Evolutionary conservation across 64 coral and sea anemone species (phyloP), one percentile per base, ranked within the genome.

Genomic region (Porites australiensis): DNA sequence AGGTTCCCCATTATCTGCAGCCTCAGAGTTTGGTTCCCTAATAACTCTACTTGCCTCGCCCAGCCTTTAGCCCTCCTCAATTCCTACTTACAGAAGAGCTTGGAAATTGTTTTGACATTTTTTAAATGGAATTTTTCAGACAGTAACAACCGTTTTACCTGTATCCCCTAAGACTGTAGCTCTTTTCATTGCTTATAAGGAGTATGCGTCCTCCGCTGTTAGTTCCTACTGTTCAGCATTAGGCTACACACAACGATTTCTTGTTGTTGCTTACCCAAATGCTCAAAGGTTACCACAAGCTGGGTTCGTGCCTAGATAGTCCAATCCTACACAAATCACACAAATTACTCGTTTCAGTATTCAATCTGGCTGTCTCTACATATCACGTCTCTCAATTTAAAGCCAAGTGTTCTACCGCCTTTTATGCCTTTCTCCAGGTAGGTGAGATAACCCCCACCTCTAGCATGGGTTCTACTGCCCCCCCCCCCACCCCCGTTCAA

Each of bases 371-470:
- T 47, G 4, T 47, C 20, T 44, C 75, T 14, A 13, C 8, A 3
- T 77, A 44, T 23, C 75, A 77, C 4, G 13, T 23, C 13, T 77
- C 8, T 54, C 75, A 77, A 77, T 88, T 88, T 76, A 57, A 70
- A 20, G 86, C 86, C 18, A 88, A 75, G 86, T 88, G 86, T 12
- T 18, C 57, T 5, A 19, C 58, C 13, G 86, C 86, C 19, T 88
- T 88, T 19, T 88, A 74, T 88, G 86, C 69, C 8, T 88, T 88
- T 45, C 58, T 88, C 9, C 86, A 50, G 16, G 70, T 88, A 22
- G 86, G 70, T 43, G 86, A 88, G 43, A 88, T 88, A 44, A 76
- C 86, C 19, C 9, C 53, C 19, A 57, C 47, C 19, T 21, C 48
- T 5, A 20, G 0, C 8, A 6, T n/a, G 18, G n/a, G 7, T 60